These are phyloP conservation scores for Cephus pulcher DNA, from an alignment of 2,888 invertebrate genomes.

Conservation along the genomic window DNA sequence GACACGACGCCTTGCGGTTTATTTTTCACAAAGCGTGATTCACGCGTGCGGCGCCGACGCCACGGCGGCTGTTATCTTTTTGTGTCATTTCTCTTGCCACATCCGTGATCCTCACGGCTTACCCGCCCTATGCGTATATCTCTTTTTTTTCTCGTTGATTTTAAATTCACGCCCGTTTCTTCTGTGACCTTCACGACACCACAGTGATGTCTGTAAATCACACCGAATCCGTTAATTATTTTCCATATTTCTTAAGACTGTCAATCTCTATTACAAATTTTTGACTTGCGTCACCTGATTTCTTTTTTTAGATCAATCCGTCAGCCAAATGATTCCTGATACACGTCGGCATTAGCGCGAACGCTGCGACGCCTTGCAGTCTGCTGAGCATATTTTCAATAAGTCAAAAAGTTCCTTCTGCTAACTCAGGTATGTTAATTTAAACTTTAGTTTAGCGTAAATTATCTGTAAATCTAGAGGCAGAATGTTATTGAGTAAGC, in stretches of 20 bases:
- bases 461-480: neutral
- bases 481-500: neutral
- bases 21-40: slow-evolving; percentile 48
- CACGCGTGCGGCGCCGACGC: slow-evolving; percentile 47
- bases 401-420: neutral
- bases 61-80: slow-evolving; percentile 36
- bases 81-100: slow-evolving; percentile 29
- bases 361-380: neutral
- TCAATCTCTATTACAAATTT: neutral
- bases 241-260: neutral
- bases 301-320: neutral
- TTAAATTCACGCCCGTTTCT: neutral
- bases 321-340: neutral
- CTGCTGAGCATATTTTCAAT: neutral
- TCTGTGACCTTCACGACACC: neutral
- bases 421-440: neutral
- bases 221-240: neutral
- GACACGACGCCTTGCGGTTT: slow-evolving; percentile 33
- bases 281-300: neutral
- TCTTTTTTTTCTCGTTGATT: slow-evolving; percentile 1
- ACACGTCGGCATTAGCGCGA: neutral
- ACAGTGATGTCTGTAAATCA: neutral
- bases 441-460: neutral
- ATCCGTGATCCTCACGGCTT: neutral
- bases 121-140: slow-evolving; percentile 7